Conservation (phyloP, 2,797 vertebrate genomes). For the Crypturellus tataupa region DNA sequence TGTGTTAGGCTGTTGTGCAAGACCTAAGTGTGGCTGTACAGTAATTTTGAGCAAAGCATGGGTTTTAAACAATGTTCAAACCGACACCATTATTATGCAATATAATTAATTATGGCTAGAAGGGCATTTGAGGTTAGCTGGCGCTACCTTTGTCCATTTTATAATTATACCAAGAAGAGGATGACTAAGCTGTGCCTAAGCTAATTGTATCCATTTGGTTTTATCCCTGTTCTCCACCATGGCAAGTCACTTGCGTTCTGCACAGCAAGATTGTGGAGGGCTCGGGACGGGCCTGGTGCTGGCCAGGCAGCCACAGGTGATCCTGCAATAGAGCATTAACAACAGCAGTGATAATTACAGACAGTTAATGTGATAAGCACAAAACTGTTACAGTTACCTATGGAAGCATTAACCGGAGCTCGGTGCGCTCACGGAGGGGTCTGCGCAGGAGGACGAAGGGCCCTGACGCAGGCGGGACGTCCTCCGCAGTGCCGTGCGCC, state of each 20-base stretch:
- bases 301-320: not conserved
- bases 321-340: not conserved
- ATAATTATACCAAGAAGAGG: conserved; percentile 51
- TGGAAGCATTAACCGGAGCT: not conserved
- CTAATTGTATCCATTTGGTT: conserved; percentile 67
- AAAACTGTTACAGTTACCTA: not conserved
- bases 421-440: not conserved
- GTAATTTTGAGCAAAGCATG: conserved; percentile 54
- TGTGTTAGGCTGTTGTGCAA: conserved; percentile 46
- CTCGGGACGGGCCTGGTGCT: not conserved
- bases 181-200: conserved; percentile 59
- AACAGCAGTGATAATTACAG: not conserved
- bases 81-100: conserved; percentile 66
- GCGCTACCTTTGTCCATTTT: conserved; percentile 70
- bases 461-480: fast-evolving
- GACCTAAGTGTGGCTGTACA: conserved; percentile 12
- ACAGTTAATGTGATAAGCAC: not conserved
- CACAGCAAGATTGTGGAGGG: not conserved
- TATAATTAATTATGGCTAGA: conserved; percentile 65
- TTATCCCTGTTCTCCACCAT: conserved; percentile 17
- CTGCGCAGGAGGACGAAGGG: not conserved
- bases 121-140: conserved; percentile 64
- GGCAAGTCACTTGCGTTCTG: not conserved
- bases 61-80: conserved; percentile 63
- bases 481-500: not conserved